Percentiles rank a stretch among this genome's conserved stretches.
These are phyloP conservation scores for Ectemnius continuus DNA, from an alignment of 2,888 invertebrate species.

Conservation along the genomic window DNA sequence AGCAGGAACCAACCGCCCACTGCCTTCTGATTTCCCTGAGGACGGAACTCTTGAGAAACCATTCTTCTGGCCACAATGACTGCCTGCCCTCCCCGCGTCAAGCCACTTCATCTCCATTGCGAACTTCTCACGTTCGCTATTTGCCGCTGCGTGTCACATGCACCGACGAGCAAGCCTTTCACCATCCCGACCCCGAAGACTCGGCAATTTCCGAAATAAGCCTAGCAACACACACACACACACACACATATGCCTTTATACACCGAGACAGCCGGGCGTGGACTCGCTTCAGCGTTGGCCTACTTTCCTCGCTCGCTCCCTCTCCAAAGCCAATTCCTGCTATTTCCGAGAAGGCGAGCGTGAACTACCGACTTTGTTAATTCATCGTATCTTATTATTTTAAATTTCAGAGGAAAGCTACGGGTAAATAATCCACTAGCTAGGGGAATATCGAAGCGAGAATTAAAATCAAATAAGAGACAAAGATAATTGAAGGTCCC, in stretches of 20 bases:
- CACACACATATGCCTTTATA: no score
- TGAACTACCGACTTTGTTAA: no score
- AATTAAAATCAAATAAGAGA: no score
- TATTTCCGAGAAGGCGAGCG: no score
- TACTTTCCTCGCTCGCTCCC: background rate
- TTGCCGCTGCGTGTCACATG: slow-evolving; percentile 34
- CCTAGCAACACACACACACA: background rate
- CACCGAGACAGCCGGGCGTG: no score
- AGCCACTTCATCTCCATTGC: slow-evolving; percentile 63
- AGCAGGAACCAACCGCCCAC: slow-evolving; percentile 56
- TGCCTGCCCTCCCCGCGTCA: slow-evolving; percentile 58
- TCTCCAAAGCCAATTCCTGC: background rate
- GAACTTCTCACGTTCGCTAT: slow-evolving; percentile 36
- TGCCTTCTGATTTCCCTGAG: slow-evolving; percentile 77
- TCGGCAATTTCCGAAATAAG: slow-evolving; percentile 10
- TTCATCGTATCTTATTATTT: no score
- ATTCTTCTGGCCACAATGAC: slow-evolving; percentile 76
- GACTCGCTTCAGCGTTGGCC: background rate
- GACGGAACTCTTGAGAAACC: slow-evolving; percentile 75
- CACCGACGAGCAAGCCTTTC: slow-evolving; percentile 15
- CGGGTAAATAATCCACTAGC: no score
- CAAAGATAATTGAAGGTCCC: no score
- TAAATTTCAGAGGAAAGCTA: no score
- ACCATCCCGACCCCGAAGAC: slow-evolving; percentile 1
- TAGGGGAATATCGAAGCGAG: no score